Evolutionary conservation across 2,888 invertebrate species (phyloP).

Genomic region (Alsophila aescularia): DNA sequence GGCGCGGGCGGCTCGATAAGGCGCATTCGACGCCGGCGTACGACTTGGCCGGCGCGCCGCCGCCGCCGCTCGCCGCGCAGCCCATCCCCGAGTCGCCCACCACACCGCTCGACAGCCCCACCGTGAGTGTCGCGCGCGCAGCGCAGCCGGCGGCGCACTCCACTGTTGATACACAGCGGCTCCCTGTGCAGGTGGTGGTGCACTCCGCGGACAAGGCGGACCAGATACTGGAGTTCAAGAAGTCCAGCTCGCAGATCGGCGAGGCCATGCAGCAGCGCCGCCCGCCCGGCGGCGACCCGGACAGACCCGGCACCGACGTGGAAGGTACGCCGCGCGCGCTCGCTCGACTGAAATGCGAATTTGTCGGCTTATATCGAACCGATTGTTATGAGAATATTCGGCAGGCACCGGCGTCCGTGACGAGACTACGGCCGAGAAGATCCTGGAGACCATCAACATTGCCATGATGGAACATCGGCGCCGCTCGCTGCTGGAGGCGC

Average conservation of each 20-base stretch:
- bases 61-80: slow-evolving; percentile 43
- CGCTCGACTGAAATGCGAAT: neutral
- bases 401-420: slow-evolving; percentile 31
- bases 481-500: slow-evolving; percentile 39
- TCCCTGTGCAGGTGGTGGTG: slow-evolving; percentile 35
- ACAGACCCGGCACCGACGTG: neutral
- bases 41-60: slow-evolving; percentile 80
- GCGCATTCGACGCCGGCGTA: slow-evolving; percentile 93
- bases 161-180: neutral
- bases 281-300: neutral
- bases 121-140: neutral
- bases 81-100: slow-evolving; percentile 71
- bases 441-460: slow-evolving; percentile 64
- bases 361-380: neutral
- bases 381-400: neutral
- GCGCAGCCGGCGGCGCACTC: neutral
- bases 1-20: slow-evolving; percentile 87
- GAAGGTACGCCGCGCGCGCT: neutral
- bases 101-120: slow-evolving; percentile 43
- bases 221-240: slow-evolving; percentile 71
- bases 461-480: slow-evolving; percentile 59
- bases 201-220: slow-evolving; percentile 66
- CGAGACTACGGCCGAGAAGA: slow-evolving; percentile 41
- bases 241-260: slow-evolving; percentile 67
- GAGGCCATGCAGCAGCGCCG: slow-evolving; percentile 64